Evolutionary conservation across 2,797 vertebrate genomes (phyloP).

Genomic region (Circus cinereus): DNA sequence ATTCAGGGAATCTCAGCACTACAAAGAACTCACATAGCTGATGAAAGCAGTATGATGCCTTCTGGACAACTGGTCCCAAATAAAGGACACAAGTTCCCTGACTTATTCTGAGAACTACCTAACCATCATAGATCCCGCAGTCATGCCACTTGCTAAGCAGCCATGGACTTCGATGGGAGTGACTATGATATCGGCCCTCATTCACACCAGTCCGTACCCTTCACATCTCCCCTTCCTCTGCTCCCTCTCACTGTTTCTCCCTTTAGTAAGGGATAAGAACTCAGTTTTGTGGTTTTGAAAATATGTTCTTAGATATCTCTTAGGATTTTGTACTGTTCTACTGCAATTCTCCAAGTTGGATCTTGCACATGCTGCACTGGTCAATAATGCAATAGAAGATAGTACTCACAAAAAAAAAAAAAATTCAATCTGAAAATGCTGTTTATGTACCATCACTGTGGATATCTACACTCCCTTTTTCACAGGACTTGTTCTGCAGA

Average conservation of each 20-base stretch:
- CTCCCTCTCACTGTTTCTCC: neutral
- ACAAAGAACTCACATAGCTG: neutral
- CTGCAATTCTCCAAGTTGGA: neutral
- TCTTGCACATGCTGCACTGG: neutral
- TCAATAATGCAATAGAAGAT: neutral
- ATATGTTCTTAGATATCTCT: neutral
- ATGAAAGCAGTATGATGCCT: neutral
- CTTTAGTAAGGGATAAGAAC: neutral
- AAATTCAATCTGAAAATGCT: neutral
- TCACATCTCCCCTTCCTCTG: neutral
- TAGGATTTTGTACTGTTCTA: neutral
- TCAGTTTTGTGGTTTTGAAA: neutral
- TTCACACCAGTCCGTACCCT: neutral
- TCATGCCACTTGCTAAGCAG: neutral
- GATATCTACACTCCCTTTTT: slow-evolving; percentile 11
- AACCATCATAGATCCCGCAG: neutral
- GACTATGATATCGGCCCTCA: neutral
- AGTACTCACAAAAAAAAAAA: neutral
- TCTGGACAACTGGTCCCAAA: neutral
- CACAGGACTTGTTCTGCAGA: slow-evolving; percentile 51
- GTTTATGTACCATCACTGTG: slow-evolving; percentile 62
- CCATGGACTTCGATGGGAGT: neutral
- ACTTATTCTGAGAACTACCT: neutral
- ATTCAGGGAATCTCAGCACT: neutral
- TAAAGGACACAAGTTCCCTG: neutral